Evolutionary conservation across 2,797 vertebrate genomes (phyloP).

Genomic region (Myiothlypis chrysogaster): DNA sequence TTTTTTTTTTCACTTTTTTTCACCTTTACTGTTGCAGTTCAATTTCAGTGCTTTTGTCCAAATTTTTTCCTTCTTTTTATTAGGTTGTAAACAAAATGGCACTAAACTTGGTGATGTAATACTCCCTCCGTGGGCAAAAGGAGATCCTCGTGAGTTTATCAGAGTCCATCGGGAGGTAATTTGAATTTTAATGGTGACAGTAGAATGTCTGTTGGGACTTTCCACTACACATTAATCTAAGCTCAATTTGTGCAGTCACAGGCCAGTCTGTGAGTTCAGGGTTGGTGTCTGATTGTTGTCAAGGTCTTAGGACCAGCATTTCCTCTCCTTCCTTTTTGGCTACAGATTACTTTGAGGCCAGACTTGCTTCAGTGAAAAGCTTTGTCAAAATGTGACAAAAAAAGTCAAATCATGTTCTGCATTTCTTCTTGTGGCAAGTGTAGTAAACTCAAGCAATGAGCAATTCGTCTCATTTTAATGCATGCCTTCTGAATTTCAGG

Average conservation of each 20-base stretch:
- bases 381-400: not conserved
- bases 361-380: not conserved
- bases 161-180: constrained; percentile 94
- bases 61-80: not conserved
- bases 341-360: not conserved
- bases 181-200: not conserved
- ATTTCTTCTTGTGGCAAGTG: not conserved
- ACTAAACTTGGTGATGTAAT: constrained; percentile 93
- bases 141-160: constrained; percentile 97
- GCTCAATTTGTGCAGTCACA: not conserved
- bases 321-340: not conserved
- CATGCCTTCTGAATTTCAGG: constrained; percentile 75
- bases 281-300: not conserved
- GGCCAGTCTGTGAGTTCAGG: not conserved
- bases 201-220: not conserved
- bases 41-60: not conserved
- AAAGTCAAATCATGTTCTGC: not conserved
- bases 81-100: constrained; percentile 97
- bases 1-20: not conserved
- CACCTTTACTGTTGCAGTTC: not conserved
- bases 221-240: not conserved
- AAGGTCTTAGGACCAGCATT: not conserved
- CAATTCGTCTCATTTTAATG: not conserved
- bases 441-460: not conserved
- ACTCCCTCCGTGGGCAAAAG: constrained; percentile 96